Conservation (phyloP, 2,113 vertebrate genomes). For the Leptobrachium ailaonicum region DNA sequence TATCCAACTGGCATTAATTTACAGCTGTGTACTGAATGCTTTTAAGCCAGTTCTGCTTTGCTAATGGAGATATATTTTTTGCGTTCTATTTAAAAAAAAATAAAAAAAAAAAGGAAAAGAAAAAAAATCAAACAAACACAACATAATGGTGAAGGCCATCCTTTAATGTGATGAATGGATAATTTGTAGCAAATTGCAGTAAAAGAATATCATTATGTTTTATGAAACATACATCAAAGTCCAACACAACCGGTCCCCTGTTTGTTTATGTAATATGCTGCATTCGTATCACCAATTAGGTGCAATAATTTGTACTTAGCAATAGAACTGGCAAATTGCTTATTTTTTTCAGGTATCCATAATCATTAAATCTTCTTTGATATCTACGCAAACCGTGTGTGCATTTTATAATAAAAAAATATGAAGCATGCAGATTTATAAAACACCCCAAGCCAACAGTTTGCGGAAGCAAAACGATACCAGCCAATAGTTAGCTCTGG, state of each 20-base stretch:
- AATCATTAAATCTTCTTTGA: background rate
- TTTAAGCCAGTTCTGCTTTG: background rate
- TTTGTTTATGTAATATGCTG: background rate
- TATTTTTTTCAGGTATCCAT: background rate
- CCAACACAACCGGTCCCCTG: background rate
- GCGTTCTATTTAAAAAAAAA: background rate
- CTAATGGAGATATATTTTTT: background rate
- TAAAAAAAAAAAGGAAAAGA: too few species aligned
- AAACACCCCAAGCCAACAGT: too few species aligned
- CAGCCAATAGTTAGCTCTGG: too few species aligned
- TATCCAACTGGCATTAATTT: too few species aligned
- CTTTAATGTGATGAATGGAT: background rate
- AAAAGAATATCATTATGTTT: conserved; percentile 9
- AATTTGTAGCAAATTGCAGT: background rate
- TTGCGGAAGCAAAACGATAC: too few species aligned
- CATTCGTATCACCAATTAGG: background rate
- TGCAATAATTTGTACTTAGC: background rate
- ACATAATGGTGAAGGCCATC: background rate
- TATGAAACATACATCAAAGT: background rate
- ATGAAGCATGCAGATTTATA: too few species aligned
- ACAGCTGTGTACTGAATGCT: too few species aligned
- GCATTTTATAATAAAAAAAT: too few species aligned
- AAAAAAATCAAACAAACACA: too few species aligned
- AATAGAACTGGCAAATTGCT: background rate
- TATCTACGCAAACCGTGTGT: background rate